Conservation (phyloP, 2,797 vertebrate species). For the Dipus sagitta region DNA sequence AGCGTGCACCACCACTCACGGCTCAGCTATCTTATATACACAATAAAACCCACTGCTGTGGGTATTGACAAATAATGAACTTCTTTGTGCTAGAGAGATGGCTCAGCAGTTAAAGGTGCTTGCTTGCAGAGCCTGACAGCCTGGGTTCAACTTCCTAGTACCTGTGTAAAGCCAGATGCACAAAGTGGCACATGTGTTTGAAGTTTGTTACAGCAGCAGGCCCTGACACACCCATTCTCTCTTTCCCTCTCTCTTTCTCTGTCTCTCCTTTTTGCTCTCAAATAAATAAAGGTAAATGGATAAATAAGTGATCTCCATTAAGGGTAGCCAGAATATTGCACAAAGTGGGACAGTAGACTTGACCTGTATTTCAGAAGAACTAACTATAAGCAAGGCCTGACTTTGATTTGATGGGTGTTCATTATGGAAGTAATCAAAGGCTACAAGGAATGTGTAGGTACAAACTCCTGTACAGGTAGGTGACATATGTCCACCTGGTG, state of each 20-base stretch:
- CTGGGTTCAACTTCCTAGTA: too few relatives aligned
- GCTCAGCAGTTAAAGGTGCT: too few relatives aligned
- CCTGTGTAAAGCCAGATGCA: too few relatives aligned
- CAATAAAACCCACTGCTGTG: background rate
- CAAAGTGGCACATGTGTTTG: too few relatives aligned
- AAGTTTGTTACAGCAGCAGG: too few relatives aligned
- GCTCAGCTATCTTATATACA: background rate
- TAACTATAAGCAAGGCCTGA: background rate
- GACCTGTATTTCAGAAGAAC: background rate
- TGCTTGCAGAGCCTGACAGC: too few relatives aligned
- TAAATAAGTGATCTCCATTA: background rate
- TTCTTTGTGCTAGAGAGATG: background rate
- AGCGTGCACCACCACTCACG: too few relatives aligned
- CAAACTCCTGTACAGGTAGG: background rate
- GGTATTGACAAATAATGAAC: conserved; percentile 11
- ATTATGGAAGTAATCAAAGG: background rate
- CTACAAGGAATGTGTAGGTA: background rate
- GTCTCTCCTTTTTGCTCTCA: too few relatives aligned
- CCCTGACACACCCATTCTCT: too few relatives aligned
- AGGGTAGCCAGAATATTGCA: background rate
- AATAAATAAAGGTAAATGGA: too few relatives aligned
- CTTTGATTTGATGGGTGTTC: conserved; percentile 5
- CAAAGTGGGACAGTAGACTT: background rate
- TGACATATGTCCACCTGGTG: background rate
- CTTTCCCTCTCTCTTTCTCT: too few relatives aligned